Base-by-base conservation (phyloP, 2,888 invertebrate genomes). In the Nezara viridula region DNA sequence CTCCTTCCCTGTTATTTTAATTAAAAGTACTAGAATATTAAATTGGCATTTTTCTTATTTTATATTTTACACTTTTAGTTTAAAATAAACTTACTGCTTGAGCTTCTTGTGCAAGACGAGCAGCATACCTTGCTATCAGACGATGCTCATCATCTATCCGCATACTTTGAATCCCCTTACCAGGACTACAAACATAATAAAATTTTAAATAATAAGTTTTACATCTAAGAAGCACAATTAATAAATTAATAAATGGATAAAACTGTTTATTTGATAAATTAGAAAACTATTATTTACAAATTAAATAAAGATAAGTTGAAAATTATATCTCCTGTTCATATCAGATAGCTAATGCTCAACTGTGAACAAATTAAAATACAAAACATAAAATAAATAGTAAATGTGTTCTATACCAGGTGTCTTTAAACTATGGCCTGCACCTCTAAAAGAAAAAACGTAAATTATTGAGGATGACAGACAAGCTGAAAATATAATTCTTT, bases 51-150 rank as follows among this genome's bases (percentile, higher is more conserved):
- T 44, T 2, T 85, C 5, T 21, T 85, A n/a, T 85, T 44, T 1
- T 24, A 47, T 10, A 85, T 24, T 24, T 88, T 10, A 60, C 32
- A 87, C 7, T 21, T 16, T 50, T 32, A 87, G 9, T 66, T 32
- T 24, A 40, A 86, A 27, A 86, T n/a, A 3, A 32, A 93, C 95
- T 95, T 91, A 94, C 94, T 87, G 97, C 96, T 92, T 97, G 95
- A 91, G 96, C 96, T 93, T 98, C 98, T 92, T 98, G 98, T 19
- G 99, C 98, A 90, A 99, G 94, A 91, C 98, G 95, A 16, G 98
- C 98, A 5, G 99, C 98, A 93, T 99, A 99, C 92, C 98, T 94
- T 85, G 99, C 99, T 92, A 99, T 99, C 90, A 99, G 95, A 90
- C 98, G 95, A 93, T 99, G 99, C 92, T 99, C 99, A 93, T 99